These are phyloP conservation scores for Coelogynopora nodosa DNA, from an alignment of 2,888 invertebrate genomes.

Conservation along the genomic window DNA sequence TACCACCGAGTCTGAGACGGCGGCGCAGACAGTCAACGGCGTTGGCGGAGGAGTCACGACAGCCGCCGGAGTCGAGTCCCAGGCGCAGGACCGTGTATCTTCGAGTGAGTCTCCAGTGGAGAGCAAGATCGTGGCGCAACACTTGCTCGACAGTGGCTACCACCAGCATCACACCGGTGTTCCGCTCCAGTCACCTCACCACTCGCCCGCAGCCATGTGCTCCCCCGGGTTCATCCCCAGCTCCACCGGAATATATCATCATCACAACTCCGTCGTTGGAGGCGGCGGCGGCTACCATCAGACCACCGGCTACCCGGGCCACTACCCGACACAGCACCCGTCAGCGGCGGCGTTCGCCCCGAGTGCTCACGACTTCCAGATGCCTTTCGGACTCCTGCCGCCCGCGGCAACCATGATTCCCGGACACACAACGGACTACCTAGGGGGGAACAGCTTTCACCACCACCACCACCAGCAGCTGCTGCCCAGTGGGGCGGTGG, in stretches of 20 bases:
- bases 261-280: too few relatives aligned
- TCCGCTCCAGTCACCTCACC: neutral
- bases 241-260: neutral
- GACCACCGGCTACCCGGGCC: neutral
- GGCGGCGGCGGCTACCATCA: too few relatives aligned
- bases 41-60: neutral
- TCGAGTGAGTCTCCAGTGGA: neutral
- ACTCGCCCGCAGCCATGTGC: slow-evolving; percentile 1
- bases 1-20: neutral
- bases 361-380: neutral
- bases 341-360: neutral
- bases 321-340: neutral
- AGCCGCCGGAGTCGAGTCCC: neutral
- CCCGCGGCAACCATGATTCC: neutral
- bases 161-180: neutral
- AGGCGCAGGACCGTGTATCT: slow-evolving; percentile 8
- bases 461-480: neutral
- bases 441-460: neutral
- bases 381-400: neutral
- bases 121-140: neutral
- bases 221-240: neutral
- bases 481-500: neutral
- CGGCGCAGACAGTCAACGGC: neutral
- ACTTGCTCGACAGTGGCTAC: neutral
- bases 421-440: neutral